A percentile compares a stretch with the other conserved stretches of the same genome.
Evolutionary conservation across 2,888 invertebrate species (phyloP).

Genomic region (Hoplodrina blanda): DNA sequence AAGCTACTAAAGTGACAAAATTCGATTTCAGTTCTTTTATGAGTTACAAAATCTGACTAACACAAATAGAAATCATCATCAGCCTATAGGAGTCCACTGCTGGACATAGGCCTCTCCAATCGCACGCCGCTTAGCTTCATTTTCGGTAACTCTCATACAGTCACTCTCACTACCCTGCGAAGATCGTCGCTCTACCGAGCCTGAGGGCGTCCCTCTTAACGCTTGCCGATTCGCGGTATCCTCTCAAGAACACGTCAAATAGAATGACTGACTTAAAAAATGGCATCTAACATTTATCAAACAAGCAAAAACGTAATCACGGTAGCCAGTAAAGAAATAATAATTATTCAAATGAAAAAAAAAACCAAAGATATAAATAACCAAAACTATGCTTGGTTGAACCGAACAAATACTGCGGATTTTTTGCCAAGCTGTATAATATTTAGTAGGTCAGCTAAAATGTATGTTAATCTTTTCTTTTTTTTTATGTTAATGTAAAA

Average conservation of each 20-base stretch:
- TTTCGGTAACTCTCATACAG: too few species aligned
- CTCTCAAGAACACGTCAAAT: background rate
- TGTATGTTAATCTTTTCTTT: too few species aligned
- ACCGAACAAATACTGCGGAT: constrained; percentile 8
- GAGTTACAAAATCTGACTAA: background rate
- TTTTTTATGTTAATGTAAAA: constrained; percentile 36
- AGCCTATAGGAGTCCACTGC: too few species aligned
- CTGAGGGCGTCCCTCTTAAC: too few species aligned
- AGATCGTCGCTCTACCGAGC: too few species aligned
- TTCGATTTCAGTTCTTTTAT: constrained; percentile 10
- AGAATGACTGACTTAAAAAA: background rate
- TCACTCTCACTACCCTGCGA: too few species aligned
- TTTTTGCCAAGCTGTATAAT: constrained; percentile 13
- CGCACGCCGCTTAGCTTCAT: too few species aligned
- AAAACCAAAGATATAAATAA: constrained; percentile 5
- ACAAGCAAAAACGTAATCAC: constrained; percentile 9
- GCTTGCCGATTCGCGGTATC: too few species aligned
- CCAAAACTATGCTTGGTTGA: constrained; percentile 1
- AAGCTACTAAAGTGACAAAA: constrained; percentile 3
- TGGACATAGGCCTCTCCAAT: too few species aligned
- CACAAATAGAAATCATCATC: background rate
- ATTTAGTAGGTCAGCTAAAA: constrained; percentile 27
- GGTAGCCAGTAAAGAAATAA: constrained; percentile 13
- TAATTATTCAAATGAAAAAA: constrained; percentile 19
- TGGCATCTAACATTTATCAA: constrained; percentile 1